phyloP scores from a whole-genome alignment of 2,113 vertebrate species.

The Tachycineta bicolor region DNA sequence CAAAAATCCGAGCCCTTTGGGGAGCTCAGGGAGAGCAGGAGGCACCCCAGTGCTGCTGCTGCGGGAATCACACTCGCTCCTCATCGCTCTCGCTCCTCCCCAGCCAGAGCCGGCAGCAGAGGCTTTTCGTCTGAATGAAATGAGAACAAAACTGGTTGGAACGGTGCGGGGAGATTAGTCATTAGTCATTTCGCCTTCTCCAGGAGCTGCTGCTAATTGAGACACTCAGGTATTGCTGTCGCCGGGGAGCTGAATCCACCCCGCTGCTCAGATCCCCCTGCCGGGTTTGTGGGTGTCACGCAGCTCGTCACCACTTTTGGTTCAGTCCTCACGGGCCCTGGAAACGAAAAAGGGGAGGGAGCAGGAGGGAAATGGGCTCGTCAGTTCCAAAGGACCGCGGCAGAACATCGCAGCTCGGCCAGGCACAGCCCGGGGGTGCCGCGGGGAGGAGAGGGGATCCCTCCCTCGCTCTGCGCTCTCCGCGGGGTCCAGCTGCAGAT shows the following conservation, averaged over 20 bases:
- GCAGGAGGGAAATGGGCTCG: neutral
- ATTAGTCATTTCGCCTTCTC: conserved; percentile 13
- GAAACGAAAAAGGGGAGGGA: neutral
- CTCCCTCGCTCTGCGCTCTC: neutral
- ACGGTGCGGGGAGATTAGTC: neutral
- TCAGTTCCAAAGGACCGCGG: conserved; percentile 22
- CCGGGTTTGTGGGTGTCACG: neutral
- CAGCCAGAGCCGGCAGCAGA: neutral
- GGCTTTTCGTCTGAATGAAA: conserved; percentile 13
- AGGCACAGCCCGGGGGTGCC: neutral
- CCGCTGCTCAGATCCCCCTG: neutral
- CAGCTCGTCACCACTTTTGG: rapidly evolving
- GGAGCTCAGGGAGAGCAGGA: neutral
- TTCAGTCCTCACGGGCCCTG: neutral
- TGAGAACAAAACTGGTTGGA: neutral
- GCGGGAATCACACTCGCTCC: neutral
- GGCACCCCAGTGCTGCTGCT: rapidly evolving
- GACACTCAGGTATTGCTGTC: neutral
- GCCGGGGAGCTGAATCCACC: neutral
- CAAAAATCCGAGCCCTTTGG: neutral
- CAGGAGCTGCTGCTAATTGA: conserved; percentile 2
- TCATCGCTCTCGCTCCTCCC: neutral
- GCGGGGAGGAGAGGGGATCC: neutral
- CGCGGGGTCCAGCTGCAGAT: rapidly evolving
- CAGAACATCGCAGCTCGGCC: neutral